A percentile compares a stretch with the other conserved stretches of the same genome.
These are phyloP conservation scores for Pararge aegeria DNA, from an alignment of 1,140 invertebrate species.

Conservation along the genomic window DNA sequence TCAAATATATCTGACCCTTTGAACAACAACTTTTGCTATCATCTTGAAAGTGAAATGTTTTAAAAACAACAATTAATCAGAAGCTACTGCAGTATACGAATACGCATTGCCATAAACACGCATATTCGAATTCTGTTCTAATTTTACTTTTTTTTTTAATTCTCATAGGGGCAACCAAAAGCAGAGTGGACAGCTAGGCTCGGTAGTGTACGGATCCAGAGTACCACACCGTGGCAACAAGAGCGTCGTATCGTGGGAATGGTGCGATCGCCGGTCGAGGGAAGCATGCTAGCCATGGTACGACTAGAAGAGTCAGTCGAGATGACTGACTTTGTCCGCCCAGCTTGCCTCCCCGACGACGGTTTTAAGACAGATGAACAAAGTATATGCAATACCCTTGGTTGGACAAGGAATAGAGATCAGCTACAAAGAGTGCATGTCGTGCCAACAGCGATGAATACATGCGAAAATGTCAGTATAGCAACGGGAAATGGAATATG, in stretches of 20 bases:
- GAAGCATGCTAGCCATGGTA: constrained; percentile 90
- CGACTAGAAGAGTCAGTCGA: constrained; percentile 88
- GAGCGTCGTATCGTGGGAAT: constrained; percentile 91
- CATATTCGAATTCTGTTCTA: neutral
- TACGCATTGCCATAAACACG: too few species aligned
- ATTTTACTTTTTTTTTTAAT: neutral
- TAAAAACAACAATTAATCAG: too few species aligned
- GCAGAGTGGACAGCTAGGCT: constrained; percentile 91
- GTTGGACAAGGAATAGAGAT: constrained; percentile 90
- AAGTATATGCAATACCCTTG: constrained; percentile 88
- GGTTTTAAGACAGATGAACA: constrained; percentile 54
- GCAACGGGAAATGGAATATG: constrained; percentile 90
- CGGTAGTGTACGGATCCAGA: constrained; percentile 87
- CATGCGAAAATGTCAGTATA: constrained; percentile 91
- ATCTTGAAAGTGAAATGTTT: too few species aligned
- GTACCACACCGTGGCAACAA: constrained; percentile 92
- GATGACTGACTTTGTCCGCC: constrained; percentile 90
- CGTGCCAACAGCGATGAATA: constrained; percentile 86
- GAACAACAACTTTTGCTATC: too few species aligned
- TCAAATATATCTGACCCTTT: too few species aligned
- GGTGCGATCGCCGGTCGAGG: constrained; percentile 94
- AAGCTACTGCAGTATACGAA: too few species aligned
- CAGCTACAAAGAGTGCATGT: constrained; percentile 89
- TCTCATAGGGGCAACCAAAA: constrained; percentile 86
- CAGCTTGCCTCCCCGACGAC: constrained; percentile 86